A percentile compares a stretch with the other conserved stretches of the same genome.
These are phyloP conservation scores for Metellina segmentata DNA, from an alignment of 2,888 invertebrate genomes.

Conservation along the genomic window DNA sequence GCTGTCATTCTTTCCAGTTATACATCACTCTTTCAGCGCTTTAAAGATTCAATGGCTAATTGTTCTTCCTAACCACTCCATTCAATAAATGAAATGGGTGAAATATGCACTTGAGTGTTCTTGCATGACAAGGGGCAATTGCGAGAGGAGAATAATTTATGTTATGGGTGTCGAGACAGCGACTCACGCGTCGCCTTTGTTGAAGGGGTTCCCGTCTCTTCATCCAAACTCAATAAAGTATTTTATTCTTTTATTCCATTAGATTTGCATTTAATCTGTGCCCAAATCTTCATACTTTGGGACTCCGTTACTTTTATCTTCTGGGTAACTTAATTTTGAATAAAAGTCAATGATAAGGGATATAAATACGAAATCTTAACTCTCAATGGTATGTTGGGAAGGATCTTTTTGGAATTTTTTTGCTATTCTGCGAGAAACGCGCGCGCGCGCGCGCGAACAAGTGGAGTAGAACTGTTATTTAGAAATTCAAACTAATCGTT, in stretches of 20 bases:
- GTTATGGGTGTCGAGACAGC: neutral
- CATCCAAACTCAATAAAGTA: neutral
- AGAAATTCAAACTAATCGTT: neutral
- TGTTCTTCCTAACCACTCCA: neutral
- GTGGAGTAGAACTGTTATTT: neutral
- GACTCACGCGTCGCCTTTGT: neutral
- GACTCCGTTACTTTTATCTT: neutral
- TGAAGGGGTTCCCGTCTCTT: neutral
- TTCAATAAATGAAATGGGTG: neutral
- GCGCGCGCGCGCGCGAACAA: too few relatives aligned
- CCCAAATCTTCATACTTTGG: neutral
- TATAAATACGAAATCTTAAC: neutral
- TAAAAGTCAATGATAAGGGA: neutral
- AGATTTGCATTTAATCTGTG: neutral
- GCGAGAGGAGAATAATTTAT: slow-evolving; percentile 5
- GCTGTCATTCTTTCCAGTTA: neutral
- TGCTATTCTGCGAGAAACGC: neutral
- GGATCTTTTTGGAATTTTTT: neutral
- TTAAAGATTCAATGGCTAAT: neutral
- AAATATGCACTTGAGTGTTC: slow-evolving; percentile 8
- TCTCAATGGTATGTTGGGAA: neutral
- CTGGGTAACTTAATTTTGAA: neutral
- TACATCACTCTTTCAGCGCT: neutral
- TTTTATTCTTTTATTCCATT: too few relatives aligned
- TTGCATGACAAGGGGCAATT: slow-evolving; percentile 15